Evolutionary conservation across 2,797 vertebrate species (phyloP).

Genomic region (Enteromius paludinosus): DNA sequence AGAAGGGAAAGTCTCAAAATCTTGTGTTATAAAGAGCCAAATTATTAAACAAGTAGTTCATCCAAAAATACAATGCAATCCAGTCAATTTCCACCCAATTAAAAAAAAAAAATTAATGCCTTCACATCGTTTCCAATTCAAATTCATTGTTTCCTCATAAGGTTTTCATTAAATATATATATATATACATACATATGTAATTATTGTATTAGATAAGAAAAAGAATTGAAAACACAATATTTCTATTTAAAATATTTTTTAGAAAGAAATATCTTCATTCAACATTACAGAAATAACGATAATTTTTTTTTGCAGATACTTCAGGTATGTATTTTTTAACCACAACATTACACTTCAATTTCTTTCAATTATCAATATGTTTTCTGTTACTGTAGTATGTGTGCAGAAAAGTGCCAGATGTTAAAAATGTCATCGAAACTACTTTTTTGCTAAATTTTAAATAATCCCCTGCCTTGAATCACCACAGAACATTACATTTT

Average conservation of each 20-base stretch:
- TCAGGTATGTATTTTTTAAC: background rate
- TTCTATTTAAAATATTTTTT: no score
- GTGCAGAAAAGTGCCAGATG: background rate
- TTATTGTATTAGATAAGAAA: background rate
- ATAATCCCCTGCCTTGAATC: background rate
- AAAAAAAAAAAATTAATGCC: no score
- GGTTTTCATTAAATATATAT: background rate
- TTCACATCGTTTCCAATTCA: no score
- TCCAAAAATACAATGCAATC: background rate
- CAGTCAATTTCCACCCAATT: background rate
- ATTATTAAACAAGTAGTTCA: background rate
- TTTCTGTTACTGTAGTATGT: no score
- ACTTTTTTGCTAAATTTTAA: no score
- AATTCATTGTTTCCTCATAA: no score
- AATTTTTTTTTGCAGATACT: background rate
- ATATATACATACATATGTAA: no score
- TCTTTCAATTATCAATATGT: background rate
- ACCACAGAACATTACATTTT: background rate
- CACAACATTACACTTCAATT: background rate
- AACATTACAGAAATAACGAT: no score
- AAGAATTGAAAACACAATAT: background rate
- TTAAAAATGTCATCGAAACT: background rate
- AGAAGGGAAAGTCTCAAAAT: background rate
- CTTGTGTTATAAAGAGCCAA: conserved; percentile 1
- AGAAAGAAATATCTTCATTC: background rate